A percentile compares a stretch with the other conserved stretches of the same genome.
These are phyloP conservation scores for Drosophila insularis DNA, from an alignment of 1,140 invertebrate genomes.

Conservation along the genomic window DNA sequence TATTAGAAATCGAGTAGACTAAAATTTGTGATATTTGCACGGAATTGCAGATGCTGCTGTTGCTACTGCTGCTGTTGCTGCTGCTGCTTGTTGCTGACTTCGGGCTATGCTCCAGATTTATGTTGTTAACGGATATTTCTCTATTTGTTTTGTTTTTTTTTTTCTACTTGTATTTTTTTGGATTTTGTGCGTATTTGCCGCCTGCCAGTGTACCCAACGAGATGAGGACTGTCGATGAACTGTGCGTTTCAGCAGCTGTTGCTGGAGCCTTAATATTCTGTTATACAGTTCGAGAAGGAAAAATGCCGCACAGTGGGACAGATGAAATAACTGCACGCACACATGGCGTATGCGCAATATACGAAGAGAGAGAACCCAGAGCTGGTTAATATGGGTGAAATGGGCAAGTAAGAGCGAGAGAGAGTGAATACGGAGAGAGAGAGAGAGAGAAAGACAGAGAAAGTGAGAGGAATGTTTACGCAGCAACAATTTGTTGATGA, in stretches of 20 bases:
- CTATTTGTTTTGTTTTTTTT: slow-evolving; percentile 29
- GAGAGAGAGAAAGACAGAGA: slow-evolving; percentile 6
- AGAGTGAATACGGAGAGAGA: background rate
- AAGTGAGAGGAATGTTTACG: slow-evolving; percentile 41
- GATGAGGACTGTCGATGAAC: slow-evolving; percentile 73
- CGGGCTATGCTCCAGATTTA: slow-evolving; percentile 17
- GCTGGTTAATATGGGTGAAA: background rate
- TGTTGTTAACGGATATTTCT: slow-evolving; percentile 26
- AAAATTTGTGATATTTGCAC: background rate
- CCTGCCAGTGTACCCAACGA: slow-evolving; percentile 62
- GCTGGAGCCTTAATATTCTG: slow-evolving; percentile 51
- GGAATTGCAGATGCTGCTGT: slow-evolving; percentile 9
- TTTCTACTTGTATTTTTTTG: slow-evolving; percentile 12
- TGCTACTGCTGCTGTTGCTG: slow-evolving; percentile 21
- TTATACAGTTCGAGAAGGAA: slow-evolving; percentile 40
- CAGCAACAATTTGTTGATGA: slow-evolving; percentile 77
- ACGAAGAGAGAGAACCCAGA: slow-evolving; percentile 2
- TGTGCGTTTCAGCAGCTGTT: slow-evolving; percentile 68
- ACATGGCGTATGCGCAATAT: slow-evolving; percentile 74
- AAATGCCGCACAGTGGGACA: slow-evolving; percentile 56
- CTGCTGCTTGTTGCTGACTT: slow-evolving; percentile 19
- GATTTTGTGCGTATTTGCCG: slow-evolving; percentile 40
- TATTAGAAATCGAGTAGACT: slow-evolving; percentile 1
- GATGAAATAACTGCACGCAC: slow-evolving; percentile 32
- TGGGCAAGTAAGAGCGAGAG: background rate